Evolutionary conservation across 92 coral and sea anemone species (phyloP).

Genomic region (Anthopleura xanthogrammica): DNA sequence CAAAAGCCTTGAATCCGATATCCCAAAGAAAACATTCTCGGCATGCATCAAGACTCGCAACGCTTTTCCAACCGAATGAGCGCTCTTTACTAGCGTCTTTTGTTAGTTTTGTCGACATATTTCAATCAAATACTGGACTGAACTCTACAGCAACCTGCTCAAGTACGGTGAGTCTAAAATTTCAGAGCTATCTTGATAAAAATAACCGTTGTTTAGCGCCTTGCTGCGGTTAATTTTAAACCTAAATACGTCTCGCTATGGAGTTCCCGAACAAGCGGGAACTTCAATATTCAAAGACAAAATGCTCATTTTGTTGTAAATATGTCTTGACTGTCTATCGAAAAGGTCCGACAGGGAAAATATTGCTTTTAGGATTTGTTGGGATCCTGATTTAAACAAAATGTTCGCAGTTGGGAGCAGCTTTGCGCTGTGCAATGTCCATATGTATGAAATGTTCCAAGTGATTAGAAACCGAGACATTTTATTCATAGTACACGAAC

Average conservation of each 20-base stretch:
- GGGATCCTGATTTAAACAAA: neutral
- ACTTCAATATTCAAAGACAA: slow-evolving; percentile 2
- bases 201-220: neutral
- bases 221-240: neutral
- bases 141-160: neutral
- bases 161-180: slow-evolving; percentile 14
- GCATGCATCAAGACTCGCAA: slow-evolving; percentile 20
- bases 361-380: neutral
- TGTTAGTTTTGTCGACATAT: slow-evolving; percentile 11
- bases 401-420: neutral
- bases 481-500: neutral
- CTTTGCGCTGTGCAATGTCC: neutral
- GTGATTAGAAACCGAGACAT: neutral
- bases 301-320: neutral
- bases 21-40: slow-evolving; percentile 19
- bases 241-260: neutral
- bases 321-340: neutral
- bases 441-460: neutral
- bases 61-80: slow-evolving; percentile 33
- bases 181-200: neutral
- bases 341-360: neutral
- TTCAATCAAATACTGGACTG: slow-evolving; percentile 5
- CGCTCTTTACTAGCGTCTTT: slow-evolving; percentile 18
- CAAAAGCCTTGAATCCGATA: slow-evolving; percentile 22
- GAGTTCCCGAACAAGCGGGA: slow-evolving; percentile 32